Conservation (phyloP, 2,888 invertebrate species). For the Esperia sulphurella region DNA sequence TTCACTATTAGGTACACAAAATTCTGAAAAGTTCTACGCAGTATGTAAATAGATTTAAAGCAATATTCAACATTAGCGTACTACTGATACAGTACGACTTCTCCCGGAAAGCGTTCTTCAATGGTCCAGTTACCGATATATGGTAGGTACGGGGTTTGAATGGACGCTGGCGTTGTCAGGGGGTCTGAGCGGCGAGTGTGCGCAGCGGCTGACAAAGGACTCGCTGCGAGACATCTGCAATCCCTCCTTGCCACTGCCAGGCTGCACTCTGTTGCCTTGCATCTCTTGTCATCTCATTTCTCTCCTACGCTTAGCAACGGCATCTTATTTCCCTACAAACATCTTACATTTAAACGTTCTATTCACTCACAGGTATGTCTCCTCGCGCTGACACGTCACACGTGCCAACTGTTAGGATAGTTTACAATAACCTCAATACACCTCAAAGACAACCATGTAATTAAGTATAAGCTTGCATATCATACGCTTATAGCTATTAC, state of each 20-base stretch:
- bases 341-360: conserved; percentile 61
- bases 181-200: conserved; percentile 68
- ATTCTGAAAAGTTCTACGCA: neutral
- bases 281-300: conserved; percentile 65
- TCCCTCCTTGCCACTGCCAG: conserved; percentile 56
- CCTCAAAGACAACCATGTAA: conserved; percentile 53
- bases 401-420: conserved; percentile 35
- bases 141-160: conserved; percentile 91
- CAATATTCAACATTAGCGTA: too few species aligned
- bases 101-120: conserved; percentile 38
- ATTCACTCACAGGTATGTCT: conserved; percentile 31
- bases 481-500: conserved; percentile 66
- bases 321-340: conserved; percentile 69
- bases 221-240: conserved; percentile 86
- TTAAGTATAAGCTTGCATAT: conserved; percentile 44
- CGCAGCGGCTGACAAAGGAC: conserved; percentile 82
- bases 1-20: too few species aligned
- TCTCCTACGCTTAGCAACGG: conserved; percentile 68
- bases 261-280: conserved; percentile 59
- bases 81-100: conserved; percentile 38
- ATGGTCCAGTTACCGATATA: conserved; percentile 87
- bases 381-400: conserved; percentile 45
- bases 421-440: conserved; percentile 49
- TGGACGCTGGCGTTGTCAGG: conserved; percentile 91
- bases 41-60: neutral